Percentiles rank a stretch among this genome's conserved stretches.
phyloP scores from a whole-genome alignment of 2,113 vertebrate genomes.

The Etheostoma spectabile region DNA sequence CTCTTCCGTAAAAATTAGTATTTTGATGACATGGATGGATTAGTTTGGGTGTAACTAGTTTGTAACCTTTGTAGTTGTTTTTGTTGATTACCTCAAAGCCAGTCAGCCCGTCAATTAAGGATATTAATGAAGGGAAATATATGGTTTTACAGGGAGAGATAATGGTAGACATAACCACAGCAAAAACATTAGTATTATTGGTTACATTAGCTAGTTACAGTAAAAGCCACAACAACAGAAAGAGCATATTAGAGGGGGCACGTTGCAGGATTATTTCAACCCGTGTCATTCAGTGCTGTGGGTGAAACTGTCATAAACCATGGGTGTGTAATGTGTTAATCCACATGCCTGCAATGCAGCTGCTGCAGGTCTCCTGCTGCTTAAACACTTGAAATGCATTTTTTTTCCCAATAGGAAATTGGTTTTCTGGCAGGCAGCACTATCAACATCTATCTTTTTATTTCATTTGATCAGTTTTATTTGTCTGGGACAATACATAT shows the following conservation, averaged over 20 bases:
- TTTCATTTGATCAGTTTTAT: no score
- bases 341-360: constrained; percentile 32
- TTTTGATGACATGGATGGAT: not conserved
- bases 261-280: constrained; percentile 39
- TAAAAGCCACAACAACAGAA: constrained; percentile 23
- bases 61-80: not conserved
- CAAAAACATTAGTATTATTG: not conserved
- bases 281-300: constrained; percentile 18
- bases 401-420: not conserved
- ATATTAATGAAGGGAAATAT: not conserved
- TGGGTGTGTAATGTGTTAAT: constrained; percentile 42
- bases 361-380: not conserved
- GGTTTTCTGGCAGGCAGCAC: not conserved
- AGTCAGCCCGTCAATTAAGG: constrained; percentile 11
- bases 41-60: not conserved
- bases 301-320: constrained; percentile 36
- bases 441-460: not conserved
- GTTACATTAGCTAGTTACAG: constrained; percentile 35
- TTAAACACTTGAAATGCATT: constrained; percentile 13
- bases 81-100: not conserved
- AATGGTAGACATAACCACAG: constrained; percentile 10
- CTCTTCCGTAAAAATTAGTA: no score
- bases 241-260: constrained; percentile 26
- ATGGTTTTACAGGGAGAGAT: not conserved
- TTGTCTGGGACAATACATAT: no score